Base-by-base conservation (phyloP, 35 echinoderm and acorn worm genomes). In the Acanthaster planci region DNA sequence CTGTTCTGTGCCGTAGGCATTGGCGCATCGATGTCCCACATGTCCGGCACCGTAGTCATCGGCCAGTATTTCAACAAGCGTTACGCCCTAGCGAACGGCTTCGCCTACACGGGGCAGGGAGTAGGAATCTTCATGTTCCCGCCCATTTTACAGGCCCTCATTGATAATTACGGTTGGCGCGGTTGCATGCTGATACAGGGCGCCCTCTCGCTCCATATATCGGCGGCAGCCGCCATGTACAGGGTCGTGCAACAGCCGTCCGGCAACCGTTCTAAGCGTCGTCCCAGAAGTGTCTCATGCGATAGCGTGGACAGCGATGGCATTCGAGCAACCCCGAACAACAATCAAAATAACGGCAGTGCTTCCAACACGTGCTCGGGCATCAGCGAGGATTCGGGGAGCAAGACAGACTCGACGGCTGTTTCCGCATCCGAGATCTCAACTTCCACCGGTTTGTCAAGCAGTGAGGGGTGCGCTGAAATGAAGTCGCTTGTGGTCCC, bases 41-140 rank as follows among this genome's bases (percentile, higher is more conserved):
- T 72, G 17, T 77, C 84, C 5, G 40, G 37, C 7, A 77, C 68
- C 18, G 58, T 72, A 14, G 68, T 76, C 8, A 38, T 86, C 37
- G 59, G 60, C 4, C 59, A 86, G 30, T 86, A 86, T 39, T 86
- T 86, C 40, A 37, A 86, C 36, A 86, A 51, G 35, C 60, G 64
- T 53, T 77, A 86, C 47, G 84, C 84, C 39, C 52, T 86, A 47
- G 84, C 84, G 16, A 86, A 86, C 58, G 58, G 84, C 12, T 52
- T 86, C 7, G 84, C 84, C 1, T 86, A 86, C 47, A 86, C 84
- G 14, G 84, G 84, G 47, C 68, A 72, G 26, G 84, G 84, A 12
- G 35, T 86, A 9, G 84, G 84, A 12, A 57, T 86, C 3, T 76
- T 86, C 17, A 86, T 86, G 9, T 86, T 86, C 40, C 84, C 84